Evolutionary conservation across 2,797 vertebrate species (phyloP), one percentile per base, ranked within the genome.

Genomic region (Denticeps clupeoides): DNA sequence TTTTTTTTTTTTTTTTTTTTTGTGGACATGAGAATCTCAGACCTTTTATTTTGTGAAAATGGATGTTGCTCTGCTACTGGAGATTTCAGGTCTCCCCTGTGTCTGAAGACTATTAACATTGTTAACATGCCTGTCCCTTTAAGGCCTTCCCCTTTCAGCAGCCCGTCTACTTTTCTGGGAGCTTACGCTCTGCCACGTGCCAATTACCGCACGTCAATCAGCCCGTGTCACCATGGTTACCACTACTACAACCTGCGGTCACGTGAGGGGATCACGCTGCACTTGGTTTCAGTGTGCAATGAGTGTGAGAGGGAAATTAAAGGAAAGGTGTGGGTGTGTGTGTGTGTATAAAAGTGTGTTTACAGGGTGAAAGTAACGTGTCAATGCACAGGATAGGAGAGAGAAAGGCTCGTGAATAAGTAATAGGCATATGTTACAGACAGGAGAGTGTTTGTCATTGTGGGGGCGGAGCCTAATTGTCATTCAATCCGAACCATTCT

Each of bases 381-480:
- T 12, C 7, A 24, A 11, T 13, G 25, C 11, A 21, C 11, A n/a
- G 24, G 35, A 23, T 37, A 12, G 13, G 44, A 23, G 27, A 27
- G 27, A 41, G 38, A 46, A 35, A 49, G 46, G 28, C 50, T 51
- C 48, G 60, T 64, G 58, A 67, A 61, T 64, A 57, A 55, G 58
- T 57, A 45, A 56, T 47, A 47, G 37, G 56, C 61, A 46, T 28
- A 45, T 45, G 58, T 31, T 38, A 35, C 41, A 42, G 27, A 32
- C 19, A 7, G 23, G n/a, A n/a, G n/a, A n/a, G n/a, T n/a, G n/a
- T n/a, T n/a, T n/a, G n/a, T n/a, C n/a, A n/a, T n/a, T n/a, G n/a
- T n/a, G n/a, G n/a, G n/a, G n/a, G n/a, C n/a, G n/a, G n/a, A n/a
- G n/a, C n/a, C n/a, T n/a, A n/a, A n/a, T n/a, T n/a, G n/a, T n/a